Conservation (phyloP, 1,140 invertebrate species). For the Leptoteleia sp. region DNA sequence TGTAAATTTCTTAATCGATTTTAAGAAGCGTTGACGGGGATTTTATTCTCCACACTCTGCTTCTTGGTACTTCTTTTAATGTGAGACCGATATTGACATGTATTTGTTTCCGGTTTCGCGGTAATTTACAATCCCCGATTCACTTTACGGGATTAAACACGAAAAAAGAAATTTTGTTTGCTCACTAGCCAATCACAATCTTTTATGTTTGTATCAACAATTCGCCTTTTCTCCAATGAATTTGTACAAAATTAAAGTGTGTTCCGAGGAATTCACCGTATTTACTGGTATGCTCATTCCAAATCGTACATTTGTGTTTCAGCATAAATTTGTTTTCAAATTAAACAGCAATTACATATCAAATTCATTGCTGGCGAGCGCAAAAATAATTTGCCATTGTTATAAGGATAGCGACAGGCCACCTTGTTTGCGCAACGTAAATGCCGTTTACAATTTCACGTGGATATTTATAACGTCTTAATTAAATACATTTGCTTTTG, state of each 20-base stretch:
- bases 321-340: too few relatives aligned
- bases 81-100: slow-evolving; percentile 39
- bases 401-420: not conserved
- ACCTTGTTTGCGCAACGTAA: not conserved
- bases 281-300: not conserved
- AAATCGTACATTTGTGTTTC: not conserved
- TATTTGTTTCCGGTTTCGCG: slow-evolving; percentile 49
- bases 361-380: not conserved
- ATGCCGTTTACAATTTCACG: slow-evolving; percentile 12
- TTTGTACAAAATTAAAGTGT: slow-evolving; percentile 19
- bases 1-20: slow-evolving; percentile 61
- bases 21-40: slow-evolving; percentile 42
- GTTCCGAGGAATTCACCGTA: not conserved
- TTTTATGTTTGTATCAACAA: slow-evolving; percentile 35
- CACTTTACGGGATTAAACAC: slow-evolving; percentile 59
- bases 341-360: too few relatives aligned
- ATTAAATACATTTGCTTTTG: slow-evolving; percentile 38
- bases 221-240: slow-evolving; percentile 7
- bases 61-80: slow-evolving; percentile 40
- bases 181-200: slow-evolving; percentile 28
- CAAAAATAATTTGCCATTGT: not conserved
- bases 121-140: slow-evolving; percentile 55
- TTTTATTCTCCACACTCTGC: slow-evolving; percentile 34
- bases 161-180: slow-evolving; percentile 51
- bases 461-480: slow-evolving; percentile 28